Evolutionary conservation across 1,140 invertebrate species (phyloP), one percentile per base, ranked within the genome.

Genomic region (Adoxophyes honmai): DNA sequence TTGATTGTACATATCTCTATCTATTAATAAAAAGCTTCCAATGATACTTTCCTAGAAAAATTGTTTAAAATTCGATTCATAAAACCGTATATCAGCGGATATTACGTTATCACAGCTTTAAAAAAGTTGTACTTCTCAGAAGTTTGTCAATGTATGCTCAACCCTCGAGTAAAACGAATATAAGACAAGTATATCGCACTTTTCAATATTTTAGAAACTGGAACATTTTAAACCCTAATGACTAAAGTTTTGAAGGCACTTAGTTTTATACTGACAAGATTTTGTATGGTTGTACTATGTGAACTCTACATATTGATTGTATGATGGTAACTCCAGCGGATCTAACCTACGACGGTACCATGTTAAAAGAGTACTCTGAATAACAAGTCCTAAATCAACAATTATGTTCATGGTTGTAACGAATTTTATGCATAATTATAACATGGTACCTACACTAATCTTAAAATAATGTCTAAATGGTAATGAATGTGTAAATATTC

Each of bases 231-330:
- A 86, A 69, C 61, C 67, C 83, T 88, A 86, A 86, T 88, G 82
- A 88, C 85, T 88, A 86, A 83, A 57, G 62, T 80, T 84, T 79
- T n/a, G 60, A 88, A 85, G 85, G 83, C 85, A 88, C 85, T 88
- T 84, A 85, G 76, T 76, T 78, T 75, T 80, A 73, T 71, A 81
- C 59, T 83, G 78, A 82, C 77, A 80, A 83, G 85, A 86, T 65
- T 82, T 75, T 8, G 64, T 66, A 67, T 74, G 68, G 70, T 86
- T 86, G 83, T 85, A 88, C 83, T 86, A 71, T 82, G 70, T 71
- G 77, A 77, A 76, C 64, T 81, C 69, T 83, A 88, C 82, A 81
- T 81, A 74, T 82, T 82, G 83, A 86, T 86, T 82, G 81, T 78
- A 82, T 74, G 83, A 76, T 88, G 85, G 85, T 88, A 88, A 88